These are phyloP conservation scores for Nothocercus julius DNA, from an alignment of 2,113 vertebrate species.

Conservation along the genomic window DNA sequence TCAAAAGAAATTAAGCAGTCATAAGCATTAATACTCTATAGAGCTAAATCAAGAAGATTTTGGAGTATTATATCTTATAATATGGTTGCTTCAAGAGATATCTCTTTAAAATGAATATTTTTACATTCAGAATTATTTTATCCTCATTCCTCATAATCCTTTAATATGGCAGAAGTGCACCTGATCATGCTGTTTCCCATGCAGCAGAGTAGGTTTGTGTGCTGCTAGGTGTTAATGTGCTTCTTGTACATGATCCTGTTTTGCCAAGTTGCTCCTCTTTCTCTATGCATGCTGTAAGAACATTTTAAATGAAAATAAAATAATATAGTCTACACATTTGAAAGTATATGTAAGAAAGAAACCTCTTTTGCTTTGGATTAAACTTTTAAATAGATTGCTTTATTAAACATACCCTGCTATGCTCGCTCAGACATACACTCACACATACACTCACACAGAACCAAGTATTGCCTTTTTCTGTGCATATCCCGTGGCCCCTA, in stretches of 20 bases:
- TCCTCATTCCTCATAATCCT: slow-evolving; percentile 7
- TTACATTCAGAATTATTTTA: slow-evolving; percentile 46
- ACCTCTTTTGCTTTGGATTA: not conserved
- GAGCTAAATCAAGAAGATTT: slow-evolving; percentile 28
- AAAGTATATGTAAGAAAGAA: not conserved
- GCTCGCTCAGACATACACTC: not conserved
- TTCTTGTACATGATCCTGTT: not conserved
- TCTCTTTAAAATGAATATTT: slow-evolving; percentile 10
- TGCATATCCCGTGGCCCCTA: not conserved
- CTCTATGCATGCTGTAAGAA: not conserved
- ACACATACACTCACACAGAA: not conserved
- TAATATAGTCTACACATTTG: not conserved
- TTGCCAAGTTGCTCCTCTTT: not conserved
- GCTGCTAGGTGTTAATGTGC: not conserved
- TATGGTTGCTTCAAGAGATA: not conserved
- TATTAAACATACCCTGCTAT: not conserved
- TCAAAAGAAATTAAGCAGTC: slow-evolving; percentile 42
- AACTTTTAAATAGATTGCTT: slow-evolving; percentile 7
- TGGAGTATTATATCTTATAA: not conserved
- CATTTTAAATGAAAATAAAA: not conserved
- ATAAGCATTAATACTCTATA: slow-evolving; percentile 17
- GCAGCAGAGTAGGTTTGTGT: not conserved
- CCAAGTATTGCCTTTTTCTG: not conserved
- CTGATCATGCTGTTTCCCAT: slow-evolving; percentile 14
- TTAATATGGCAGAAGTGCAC: not conserved